phyloP scores from a whole-genome alignment of 2,113 vertebrate species.

The Heteronetta atricapilla region DNA sequence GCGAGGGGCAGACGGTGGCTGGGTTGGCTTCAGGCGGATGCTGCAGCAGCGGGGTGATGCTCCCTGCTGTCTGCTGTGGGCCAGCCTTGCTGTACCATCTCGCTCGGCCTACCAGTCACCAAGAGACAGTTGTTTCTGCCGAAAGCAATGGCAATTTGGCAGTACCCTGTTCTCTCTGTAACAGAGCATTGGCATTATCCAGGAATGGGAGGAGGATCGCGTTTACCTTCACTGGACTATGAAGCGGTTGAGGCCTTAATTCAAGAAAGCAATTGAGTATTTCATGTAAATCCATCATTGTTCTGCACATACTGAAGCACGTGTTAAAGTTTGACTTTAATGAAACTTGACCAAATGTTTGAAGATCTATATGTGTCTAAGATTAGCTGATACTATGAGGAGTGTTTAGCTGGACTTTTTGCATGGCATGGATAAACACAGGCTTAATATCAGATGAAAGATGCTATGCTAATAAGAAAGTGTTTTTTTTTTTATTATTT shows the following conservation, averaged over 20 bases:
- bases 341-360: conserved; percentile 17
- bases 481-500: neutral
- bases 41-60: neutral
- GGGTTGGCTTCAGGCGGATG: neutral
- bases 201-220: neutral
- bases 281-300: conserved; percentile 37
- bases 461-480: neutral
- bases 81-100: neutral
- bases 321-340: conserved; percentile 47
- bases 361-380: conserved; percentile 20
- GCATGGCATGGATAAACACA: neutral
- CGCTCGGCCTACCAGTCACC: neutral
- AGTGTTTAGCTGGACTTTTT: neutral
- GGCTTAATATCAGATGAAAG: conserved; percentile 32
- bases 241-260: conserved; percentile 21
- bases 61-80: neutral
- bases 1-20: neutral
- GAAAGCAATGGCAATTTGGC: neutral
- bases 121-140: conserved; percentile 41
- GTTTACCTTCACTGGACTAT: conserved; percentile 25
- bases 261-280: conserved; percentile 53
- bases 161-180: conserved; percentile 41
- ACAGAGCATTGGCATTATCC: neutral
- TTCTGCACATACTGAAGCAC: neutral
- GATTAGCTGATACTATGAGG: neutral